A percentile compares a stretch with the other conserved stretches of the same genome.
Conservation (phyloP, 2,797 vertebrate genomes). For the Bufotes viridis region DNA sequence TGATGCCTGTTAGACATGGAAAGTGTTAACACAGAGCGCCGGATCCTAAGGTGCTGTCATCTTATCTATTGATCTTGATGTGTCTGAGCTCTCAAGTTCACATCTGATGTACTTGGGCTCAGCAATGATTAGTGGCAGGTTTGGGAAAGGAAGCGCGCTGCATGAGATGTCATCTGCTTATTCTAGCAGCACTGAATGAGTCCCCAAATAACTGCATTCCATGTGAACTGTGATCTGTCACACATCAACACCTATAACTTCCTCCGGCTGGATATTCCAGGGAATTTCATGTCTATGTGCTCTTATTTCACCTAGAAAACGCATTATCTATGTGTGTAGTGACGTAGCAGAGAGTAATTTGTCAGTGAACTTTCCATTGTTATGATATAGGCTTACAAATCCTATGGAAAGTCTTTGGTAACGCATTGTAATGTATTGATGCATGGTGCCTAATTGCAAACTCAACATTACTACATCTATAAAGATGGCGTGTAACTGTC, state of each 20-base stretch:
- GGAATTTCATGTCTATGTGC: background rate
- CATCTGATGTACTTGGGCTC: slow-evolving; percentile 26
- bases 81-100: slow-evolving; percentile 34
- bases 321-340: background rate
- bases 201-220: slow-evolving; percentile 49
- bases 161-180: slow-evolving; percentile 31
- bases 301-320: background rate
- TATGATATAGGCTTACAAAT: background rate
- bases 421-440: background rate
- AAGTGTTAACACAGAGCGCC: slow-evolving; percentile 6
- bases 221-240: slow-evolving; percentile 32
- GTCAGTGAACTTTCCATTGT: background rate
- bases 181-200: slow-evolving; percentile 25
- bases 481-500: background rate
- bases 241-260: slow-evolving; percentile 29
- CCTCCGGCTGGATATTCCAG: background rate
- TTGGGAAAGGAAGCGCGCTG: slow-evolving; percentile 19
- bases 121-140: slow-evolving; percentile 43
- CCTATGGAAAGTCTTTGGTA: background rate
- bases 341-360: background rate
- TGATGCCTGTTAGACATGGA: slow-evolving; percentile 16
- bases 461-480: background rate
- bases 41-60: slow-evolving; percentile 9
- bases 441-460: background rate
- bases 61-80: slow-evolving; percentile 43